Percentiles rank a stretch among this genome's conserved stretches.
Evolutionary conservation across 2,797 vertebrate genomes (phyloP).

Genomic region (Anas georgica): DNA sequence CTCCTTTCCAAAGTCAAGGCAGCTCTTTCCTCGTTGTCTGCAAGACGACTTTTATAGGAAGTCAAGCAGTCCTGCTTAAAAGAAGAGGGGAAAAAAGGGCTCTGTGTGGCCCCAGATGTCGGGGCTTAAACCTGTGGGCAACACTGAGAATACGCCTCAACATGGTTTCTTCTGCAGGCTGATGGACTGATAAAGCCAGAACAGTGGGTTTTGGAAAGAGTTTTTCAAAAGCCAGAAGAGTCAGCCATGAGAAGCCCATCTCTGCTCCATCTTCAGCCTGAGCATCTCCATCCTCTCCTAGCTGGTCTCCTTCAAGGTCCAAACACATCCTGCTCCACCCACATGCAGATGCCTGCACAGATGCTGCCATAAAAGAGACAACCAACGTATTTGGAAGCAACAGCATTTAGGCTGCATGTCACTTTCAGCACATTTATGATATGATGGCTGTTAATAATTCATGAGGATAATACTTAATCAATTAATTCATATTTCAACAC

Average conservation of each 20-base stretch:
- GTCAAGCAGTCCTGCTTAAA: background rate
- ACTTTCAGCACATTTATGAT: conserved; percentile 38
- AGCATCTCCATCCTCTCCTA: background rate
- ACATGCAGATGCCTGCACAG: background rate
- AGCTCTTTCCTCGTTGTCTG: background rate
- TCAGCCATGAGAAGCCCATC: background rate
- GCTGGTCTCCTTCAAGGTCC: background rate
- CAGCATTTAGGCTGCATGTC: conserved; percentile 39
- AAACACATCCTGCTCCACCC: background rate
- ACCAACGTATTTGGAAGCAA: conserved; percentile 69
- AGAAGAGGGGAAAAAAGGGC: background rate
- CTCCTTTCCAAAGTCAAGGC: background rate
- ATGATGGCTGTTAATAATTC: conserved; percentile 56
- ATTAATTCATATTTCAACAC: conserved; percentile 68
- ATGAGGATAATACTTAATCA: conserved; percentile 47
- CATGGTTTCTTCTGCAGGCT: background rate
- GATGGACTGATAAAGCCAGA: background rate
- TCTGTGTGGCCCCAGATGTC: background rate
- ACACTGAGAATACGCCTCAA: fast-evolving
- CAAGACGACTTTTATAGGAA: background rate
- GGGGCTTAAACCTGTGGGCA: too few relatives aligned
- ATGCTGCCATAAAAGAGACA: conserved; percentile 15
- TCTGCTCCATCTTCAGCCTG: background rate
- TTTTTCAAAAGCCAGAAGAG: background rate
- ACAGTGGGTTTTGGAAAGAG: background rate